Evolutionary conservation across 2,113 vertebrate species (phyloP).

Genomic region (Capricornis sumatraensis): DNA sequence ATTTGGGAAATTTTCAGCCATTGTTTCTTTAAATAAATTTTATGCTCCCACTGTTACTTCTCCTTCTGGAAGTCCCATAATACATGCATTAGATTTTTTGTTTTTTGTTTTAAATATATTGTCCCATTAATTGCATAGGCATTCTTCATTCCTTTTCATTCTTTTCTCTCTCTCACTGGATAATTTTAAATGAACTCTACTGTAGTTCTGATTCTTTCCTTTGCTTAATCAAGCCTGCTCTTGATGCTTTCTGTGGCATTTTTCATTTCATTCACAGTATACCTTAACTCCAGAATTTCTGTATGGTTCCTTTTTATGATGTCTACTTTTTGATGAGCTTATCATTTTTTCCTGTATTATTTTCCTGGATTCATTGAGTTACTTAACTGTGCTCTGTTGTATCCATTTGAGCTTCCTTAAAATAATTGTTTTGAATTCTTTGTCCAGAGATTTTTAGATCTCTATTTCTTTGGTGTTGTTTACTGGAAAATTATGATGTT

Average conservation of each 20-base stretch:
- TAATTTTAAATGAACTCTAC: neutral
- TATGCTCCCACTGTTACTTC: neutral
- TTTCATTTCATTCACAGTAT: neutral
- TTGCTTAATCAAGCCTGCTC: neutral
- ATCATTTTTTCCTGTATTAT: neutral
- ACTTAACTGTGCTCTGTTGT: neutral
- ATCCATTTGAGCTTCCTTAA: neutral
- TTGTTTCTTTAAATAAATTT: neutral
- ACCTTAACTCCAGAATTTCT: neutral
- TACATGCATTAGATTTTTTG: neutral
- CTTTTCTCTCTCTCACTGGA: neutral
- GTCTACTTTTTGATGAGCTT: neutral
- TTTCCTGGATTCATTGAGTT: neutral
- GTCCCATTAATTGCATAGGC: neutral
- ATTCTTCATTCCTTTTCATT: neutral
- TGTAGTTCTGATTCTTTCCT: neutral
- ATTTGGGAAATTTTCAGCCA: neutral
- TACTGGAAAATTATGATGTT: neutral
- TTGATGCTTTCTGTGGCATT: neutral
- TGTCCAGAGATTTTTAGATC: neutral
- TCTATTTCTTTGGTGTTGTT: neutral
- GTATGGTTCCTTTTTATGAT: neutral
- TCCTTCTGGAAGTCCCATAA: neutral
- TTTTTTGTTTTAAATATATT: neutral
- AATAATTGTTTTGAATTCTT: neutral